A percentile compares a stretch with the other conserved stretches of the same genome.
These are phyloP conservation scores for Amphimedon queenslandica DNA, from an alignment of 37 sponge, comb jelly and placozoan species.

Conservation along the genomic window DNA sequence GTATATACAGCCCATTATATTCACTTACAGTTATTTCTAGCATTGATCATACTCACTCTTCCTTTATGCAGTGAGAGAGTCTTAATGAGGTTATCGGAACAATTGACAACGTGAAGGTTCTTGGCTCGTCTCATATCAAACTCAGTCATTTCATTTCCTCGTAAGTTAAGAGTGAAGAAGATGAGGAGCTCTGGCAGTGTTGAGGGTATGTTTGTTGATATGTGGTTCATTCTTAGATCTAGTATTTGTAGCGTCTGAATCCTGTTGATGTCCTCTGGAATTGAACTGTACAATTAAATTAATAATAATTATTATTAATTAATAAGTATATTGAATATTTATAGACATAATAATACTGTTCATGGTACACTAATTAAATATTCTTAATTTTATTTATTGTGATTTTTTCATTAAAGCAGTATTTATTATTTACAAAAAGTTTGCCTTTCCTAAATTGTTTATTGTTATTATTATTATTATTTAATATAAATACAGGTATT, in stretches of 20 bases:
- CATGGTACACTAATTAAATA: too few species aligned
- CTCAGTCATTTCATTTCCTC: constrained; percentile 35
- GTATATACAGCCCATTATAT: too few species aligned
- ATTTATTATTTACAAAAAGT: too few species aligned
- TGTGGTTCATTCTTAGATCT: constrained; percentile 65
- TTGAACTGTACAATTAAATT: constrained; percentile 24
- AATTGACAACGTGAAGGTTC: constrained; percentile 30
- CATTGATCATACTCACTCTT: constrained; percentile 36
- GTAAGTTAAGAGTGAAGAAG: constrained; percentile 49
- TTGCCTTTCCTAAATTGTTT: too few species aligned
- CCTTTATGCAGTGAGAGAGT: constrained; percentile 38
- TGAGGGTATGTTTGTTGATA: constrained; percentile 26
- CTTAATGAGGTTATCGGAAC: constrained; percentile 37
- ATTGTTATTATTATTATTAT: too few species aligned
- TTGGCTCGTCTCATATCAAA: constrained; percentile 20
- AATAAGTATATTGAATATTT: too few species aligned
- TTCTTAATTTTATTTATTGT: too few species aligned
- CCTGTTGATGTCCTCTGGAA: constrained; percentile 59
- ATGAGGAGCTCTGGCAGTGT: constrained; percentile 21
- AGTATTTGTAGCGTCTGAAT: constrained; percentile 57
- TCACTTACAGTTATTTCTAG: constrained; percentile 72
- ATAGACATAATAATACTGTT: too few species aligned
- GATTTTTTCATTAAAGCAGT: too few species aligned
- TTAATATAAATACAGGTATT: too few species aligned
- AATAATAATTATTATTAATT: background rate